Evolutionary conservation across 1,140 invertebrate species (phyloP).

Genomic region (Hetaerina americana): DNA sequence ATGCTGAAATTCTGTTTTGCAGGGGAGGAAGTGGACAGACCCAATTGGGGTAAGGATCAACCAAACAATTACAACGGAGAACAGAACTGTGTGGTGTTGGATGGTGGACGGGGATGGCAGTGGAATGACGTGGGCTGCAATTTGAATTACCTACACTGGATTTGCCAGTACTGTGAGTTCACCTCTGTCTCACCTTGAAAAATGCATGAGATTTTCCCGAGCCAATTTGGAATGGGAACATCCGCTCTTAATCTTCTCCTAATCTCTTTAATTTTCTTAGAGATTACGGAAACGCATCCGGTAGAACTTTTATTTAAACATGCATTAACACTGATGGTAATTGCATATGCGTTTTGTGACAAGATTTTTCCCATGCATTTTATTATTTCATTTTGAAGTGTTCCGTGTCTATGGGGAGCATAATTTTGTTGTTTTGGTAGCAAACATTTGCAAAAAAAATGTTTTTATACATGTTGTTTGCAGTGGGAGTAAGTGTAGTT

Average conservation of each 20-base stretch:
- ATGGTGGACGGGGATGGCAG: slow-evolving; percentile 74
- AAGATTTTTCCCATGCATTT: too few species aligned
- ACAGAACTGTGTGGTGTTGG: slow-evolving; percentile 84
- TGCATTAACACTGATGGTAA: not conserved
- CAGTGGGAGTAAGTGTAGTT: too few species aligned
- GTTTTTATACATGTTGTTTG: too few species aligned
- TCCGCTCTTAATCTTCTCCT: not conserved
- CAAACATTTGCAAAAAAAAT: too few species aligned
- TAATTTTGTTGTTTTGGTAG: too few species aligned
- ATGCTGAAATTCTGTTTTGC: slow-evolving; percentile 18
- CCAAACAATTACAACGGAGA: slow-evolving; percentile 92
- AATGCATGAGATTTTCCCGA: not conserved
- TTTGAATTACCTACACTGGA: slow-evolving; percentile 82
- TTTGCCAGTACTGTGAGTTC: slow-evolving; percentile 76
- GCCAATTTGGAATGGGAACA: not conserved
- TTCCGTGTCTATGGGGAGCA: too few species aligned
- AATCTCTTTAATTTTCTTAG: not conserved
- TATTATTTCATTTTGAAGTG: too few species aligned
- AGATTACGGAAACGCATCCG: not conserved
- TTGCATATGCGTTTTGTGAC: too few species aligned
- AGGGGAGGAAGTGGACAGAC: slow-evolving; percentile 63
- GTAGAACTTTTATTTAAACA: not conserved
- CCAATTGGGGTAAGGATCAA: slow-evolving; percentile 83
- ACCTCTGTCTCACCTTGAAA: not conserved
- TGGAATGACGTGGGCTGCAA: slow-evolving; percentile 94